phyloP scores from a whole-genome alignment of 2,113 vertebrate genomes.

The Pachyramphus minor region DNA sequence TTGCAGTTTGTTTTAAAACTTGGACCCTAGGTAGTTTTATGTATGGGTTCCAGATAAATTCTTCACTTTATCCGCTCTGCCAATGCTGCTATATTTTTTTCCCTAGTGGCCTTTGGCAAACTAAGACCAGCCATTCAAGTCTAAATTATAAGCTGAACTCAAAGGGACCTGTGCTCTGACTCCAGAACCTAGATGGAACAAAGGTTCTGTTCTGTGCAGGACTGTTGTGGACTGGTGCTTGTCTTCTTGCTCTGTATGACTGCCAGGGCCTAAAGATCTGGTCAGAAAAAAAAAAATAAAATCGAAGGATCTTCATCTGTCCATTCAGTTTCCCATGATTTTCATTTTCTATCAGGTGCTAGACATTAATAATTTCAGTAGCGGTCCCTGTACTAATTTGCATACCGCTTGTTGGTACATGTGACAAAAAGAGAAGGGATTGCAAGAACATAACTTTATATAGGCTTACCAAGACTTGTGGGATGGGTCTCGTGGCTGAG shows the following conservation, averaged over 20 bases:
- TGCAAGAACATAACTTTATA: background rate
- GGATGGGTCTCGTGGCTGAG: background rate
- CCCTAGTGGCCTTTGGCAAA: background rate
- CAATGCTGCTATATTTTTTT: background rate
- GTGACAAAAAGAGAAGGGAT: background rate
- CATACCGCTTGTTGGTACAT: rapidly evolving
- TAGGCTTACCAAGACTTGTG: background rate
- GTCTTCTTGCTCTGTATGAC: background rate
- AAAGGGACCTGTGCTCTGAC: background rate
- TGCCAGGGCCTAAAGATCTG: background rate
- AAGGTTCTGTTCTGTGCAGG: background rate
- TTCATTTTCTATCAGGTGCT: background rate
- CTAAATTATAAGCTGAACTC: background rate
- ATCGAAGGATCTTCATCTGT: background rate
- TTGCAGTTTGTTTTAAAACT: background rate
- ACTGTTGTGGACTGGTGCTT: background rate
- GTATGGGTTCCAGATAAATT: background rate
- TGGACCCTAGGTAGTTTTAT: background rate
- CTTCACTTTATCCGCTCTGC: background rate
- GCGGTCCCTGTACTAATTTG: background rate
- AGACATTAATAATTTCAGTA: background rate
- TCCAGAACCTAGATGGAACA: background rate
- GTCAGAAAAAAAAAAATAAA: background rate
- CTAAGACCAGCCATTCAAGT: background rate
- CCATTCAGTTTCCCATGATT: background rate